Percentiles rank a stretch among this genome's conserved stretches.
These are phyloP conservation scores for Tinea semifulvella DNA, from an alignment of 2,888 invertebrate species.

Conservation along the genomic window DNA sequence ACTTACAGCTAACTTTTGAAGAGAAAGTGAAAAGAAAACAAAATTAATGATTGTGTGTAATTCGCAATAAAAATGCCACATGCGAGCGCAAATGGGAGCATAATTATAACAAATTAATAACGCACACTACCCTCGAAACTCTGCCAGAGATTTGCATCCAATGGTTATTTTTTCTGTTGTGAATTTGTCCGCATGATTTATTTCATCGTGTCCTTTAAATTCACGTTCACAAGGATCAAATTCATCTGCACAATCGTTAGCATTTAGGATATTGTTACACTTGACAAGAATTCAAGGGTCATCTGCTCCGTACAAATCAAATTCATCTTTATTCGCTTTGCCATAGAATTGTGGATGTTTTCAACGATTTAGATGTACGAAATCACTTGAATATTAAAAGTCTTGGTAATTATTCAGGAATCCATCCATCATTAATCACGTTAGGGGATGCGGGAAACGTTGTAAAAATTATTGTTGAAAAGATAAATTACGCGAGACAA, in stretches of 20 bases:
- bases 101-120: constrained; percentile 66
- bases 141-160: constrained; percentile 64
- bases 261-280: constrained; percentile 28
- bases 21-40: constrained; percentile 43
- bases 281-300: constrained; percentile 44
- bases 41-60: constrained; percentile 66
- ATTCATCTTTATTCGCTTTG: constrained; percentile 28
- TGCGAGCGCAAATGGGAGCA: constrained; percentile 57
- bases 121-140: constrained; percentile 64
- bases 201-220: constrained; percentile 24
- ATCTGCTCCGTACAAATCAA: constrained; percentile 33
- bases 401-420: constrained; percentile 68
- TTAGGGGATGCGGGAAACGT: constrained; percentile 46
- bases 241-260: constrained; percentile 18
- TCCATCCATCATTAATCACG: constrained; percentile 67
- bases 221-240: constrained; percentile 12
- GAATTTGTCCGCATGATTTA: constrained; percentile 28
- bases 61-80: constrained; percentile 68
- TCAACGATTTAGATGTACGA: constrained; percentile 22
- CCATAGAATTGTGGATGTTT: constrained; percentile 26
- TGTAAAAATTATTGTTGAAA: constrained; percentile 65
- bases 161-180: constrained; percentile 53
- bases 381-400: constrained; percentile 68
- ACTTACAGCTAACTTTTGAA: constrained; percentile 21
- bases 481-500: constrained; percentile 62